phyloP scores from a whole-genome alignment of 2,888 invertebrate genomes.

The Orchesella flavescens region DNA sequence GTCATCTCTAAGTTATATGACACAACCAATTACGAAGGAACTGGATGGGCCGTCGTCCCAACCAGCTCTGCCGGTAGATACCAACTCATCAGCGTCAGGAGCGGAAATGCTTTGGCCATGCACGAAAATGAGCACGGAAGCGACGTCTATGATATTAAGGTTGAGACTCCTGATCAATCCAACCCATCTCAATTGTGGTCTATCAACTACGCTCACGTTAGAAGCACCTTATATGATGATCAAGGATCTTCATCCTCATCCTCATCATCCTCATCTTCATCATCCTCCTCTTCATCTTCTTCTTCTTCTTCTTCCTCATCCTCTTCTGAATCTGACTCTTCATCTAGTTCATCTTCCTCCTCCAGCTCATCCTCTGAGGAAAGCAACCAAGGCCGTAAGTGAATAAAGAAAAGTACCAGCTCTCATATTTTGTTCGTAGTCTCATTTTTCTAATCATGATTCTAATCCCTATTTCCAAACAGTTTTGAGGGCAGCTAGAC shows the following conservation, averaged over 20 bases:
- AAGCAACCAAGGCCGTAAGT: constrained; percentile 24
- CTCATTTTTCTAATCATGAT: neutral
- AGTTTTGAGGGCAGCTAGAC: constrained; percentile 20
- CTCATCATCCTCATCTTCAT: constrained; percentile 13
- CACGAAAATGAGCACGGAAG: constrained; percentile 21
- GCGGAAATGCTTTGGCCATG: constrained; percentile 38
- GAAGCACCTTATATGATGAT: too few species aligned
- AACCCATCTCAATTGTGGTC: constrained; percentile 43
- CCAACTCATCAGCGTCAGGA: constrained; percentile 36
- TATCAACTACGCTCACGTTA: constrained; percentile 1
- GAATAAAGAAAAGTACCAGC: neutral
- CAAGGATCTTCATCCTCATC: constrained; percentile 16
- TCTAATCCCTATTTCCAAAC: too few species aligned
- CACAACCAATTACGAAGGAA: neutral
- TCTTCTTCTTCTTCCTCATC: constrained; percentile 10
- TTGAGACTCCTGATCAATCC: constrained; percentile 39
- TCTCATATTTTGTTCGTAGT: too few species aligned
- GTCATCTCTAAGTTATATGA: constrained; percentile 26
- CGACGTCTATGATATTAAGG: constrained; percentile 25
- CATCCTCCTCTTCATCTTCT: constrained; percentile 5
- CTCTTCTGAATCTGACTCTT: neutral
- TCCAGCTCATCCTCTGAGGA: constrained; percentile 39
- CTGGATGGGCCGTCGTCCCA: constrained; percentile 41
- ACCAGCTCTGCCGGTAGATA: constrained; percentile 23
- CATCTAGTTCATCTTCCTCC: neutral